Conservation (phyloP, 1,140 invertebrate species). For the Chlorops oryzae region DNA sequence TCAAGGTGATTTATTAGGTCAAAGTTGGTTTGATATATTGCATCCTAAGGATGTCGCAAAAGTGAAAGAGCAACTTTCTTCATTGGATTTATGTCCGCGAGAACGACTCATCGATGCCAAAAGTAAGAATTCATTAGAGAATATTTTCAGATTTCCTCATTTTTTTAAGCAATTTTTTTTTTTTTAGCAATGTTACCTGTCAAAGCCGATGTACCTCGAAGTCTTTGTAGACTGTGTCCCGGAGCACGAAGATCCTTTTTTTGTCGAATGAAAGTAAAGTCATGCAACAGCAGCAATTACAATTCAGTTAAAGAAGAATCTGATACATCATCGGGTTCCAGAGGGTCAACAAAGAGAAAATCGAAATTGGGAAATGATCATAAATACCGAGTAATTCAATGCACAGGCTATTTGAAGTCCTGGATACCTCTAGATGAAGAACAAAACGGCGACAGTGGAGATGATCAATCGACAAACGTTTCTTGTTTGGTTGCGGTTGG, state of each 20-base stretch:
- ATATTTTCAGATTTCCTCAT: not conserved
- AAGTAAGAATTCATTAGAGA: conserved; percentile 56
- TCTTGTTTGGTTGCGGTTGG: conserved; percentile 83
- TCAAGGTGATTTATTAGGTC: conserved; percentile 82
- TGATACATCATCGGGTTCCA: conserved; percentile 59
- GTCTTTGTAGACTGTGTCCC: conserved; percentile 69
- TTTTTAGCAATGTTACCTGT: conserved; percentile 80
- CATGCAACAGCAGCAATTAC: conserved; percentile 42
- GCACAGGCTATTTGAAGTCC: conserved; percentile 87
- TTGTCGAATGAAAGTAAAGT: conserved; percentile 84
- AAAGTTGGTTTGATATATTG: conserved; percentile 90
- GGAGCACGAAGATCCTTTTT: conserved; percentile 87
- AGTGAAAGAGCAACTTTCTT: conserved; percentile 91
- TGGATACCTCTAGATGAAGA: conserved; percentile 77
- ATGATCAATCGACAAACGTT: conserved; percentile 70
- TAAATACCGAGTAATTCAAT: conserved; percentile 77
- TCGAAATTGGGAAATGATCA: conserved; percentile 60
- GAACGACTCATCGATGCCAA: conserved; percentile 88
- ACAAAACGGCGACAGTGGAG: conserved; percentile 59
- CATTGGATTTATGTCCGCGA: conserved; percentile 79
- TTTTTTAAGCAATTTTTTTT: not conserved
- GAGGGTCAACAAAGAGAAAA: conserved; percentile 58
- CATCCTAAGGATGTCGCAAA: conserved; percentile 93
- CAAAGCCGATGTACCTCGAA: conserved; percentile 75
- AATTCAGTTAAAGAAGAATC: conserved; percentile 67